Base-by-base conservation (phyloP, 2,113 vertebrate genomes). In the Pygathrix nemaeus region DNA sequence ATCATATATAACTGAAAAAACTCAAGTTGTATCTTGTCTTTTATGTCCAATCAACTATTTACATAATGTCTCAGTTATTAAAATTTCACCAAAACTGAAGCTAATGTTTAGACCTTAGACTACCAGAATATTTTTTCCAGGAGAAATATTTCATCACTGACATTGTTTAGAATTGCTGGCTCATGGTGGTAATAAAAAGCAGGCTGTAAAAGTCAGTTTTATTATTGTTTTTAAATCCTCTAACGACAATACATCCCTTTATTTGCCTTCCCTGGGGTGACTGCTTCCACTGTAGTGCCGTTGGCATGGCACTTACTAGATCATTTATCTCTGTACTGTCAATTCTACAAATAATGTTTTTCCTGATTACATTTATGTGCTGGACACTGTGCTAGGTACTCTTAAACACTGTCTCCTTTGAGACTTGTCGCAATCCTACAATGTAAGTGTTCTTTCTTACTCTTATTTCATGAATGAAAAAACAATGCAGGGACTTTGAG, bases 91-190 rank as follows among this genome's bases (percentile, higher is more conserved):
- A 35, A 79, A 83, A 89, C 16, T 90, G 80, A 43, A 87, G 57
- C 43, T 38, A 66, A 8, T 55, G 25, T 73, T 57, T 87, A 94
- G 18, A 85, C 73, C 11, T 83, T 87, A 52, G 18, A 93, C 25
- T 35, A 89, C 83, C 17, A 90, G 70, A 93, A 75, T 76, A 78
- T 76, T 52, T 89, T 88, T 89, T 88, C 13, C 40, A 27, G 43
- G 50, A 80, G 23, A 95, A 93, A 87, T 90, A 78, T 78, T 76
- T 97, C 57, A 93, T 84, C 68, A 88, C 83, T 84, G 84, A 59
- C 87, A 92, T 75, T 92, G 88, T 92, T 93, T 95, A 81, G 57
- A 96, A 95, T 84, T 79, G 13, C 64, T 93, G 81, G 38, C 72
- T 95, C 35, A 75, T 27, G 6, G 52, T 32, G 40, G 40, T 61